phyloP scores from a whole-genome alignment of 2,888 invertebrate genomes.

The Luperina nickerlii region DNA sequence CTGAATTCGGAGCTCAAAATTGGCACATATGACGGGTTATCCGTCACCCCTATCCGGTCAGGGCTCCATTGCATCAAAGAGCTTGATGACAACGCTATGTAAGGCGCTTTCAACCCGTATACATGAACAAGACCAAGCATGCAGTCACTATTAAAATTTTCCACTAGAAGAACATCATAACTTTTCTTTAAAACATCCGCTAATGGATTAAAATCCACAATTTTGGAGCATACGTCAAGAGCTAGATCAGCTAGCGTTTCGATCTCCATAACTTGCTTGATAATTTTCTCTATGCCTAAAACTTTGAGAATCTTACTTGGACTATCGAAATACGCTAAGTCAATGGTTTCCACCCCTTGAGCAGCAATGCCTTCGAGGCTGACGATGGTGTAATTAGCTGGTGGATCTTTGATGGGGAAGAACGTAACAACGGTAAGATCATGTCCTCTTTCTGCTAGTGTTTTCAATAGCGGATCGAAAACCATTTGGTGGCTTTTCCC shows the following conservation, averaged over 20 bases:
- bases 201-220: constrained; percentile 81
- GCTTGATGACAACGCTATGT: constrained; percentile 90
- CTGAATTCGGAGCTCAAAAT: constrained; percentile 87
- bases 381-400: constrained; percentile 85
- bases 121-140: constrained; percentile 91
- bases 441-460: constrained; percentile 90
- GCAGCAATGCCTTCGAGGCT: constrained; percentile 84
- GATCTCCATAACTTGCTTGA: constrained; percentile 76
- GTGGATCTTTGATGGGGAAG: constrained; percentile 88
- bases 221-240: constrained; percentile 79
- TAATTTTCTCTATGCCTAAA: constrained; percentile 75
- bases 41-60: constrained; percentile 83
- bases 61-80: constrained; percentile 90
- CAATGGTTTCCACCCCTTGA: constrained; percentile 79
- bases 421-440: constrained; percentile 91
- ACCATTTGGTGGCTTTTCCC: constrained; percentile 92
- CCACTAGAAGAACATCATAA: constrained; percentile 92
- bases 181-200: constrained; percentile 80
- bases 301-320: constrained; percentile 69
- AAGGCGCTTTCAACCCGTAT: constrained; percentile 88
- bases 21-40: constrained; percentile 89
- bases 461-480: constrained; percentile 89
- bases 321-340: constrained; percentile 76
- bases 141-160: constrained; percentile 92
- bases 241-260: constrained; percentile 79